Evolutionary conservation across 2,797 vertebrate genomes (phyloP), one percentile per base, ranked within the genome.

Genomic region (Phrynocephalus guinanensis): DNA sequence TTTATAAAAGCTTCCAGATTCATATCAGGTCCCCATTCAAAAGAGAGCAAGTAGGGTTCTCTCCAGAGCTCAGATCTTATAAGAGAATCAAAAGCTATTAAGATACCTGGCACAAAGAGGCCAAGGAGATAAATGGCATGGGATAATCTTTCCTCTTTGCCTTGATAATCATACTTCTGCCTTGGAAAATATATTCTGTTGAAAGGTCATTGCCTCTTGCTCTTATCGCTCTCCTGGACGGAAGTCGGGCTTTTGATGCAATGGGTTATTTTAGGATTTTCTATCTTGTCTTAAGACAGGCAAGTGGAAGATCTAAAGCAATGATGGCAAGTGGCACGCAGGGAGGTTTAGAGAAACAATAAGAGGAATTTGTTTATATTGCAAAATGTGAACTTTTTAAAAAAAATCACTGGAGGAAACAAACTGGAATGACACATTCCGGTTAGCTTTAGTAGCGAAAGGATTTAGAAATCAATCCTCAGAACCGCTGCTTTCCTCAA

Each of bases 211-310:
- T 89, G 90, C 89, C 93, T 92, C 87, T 86, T 79, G 63, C 84
- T 92, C 87, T 90, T 90, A 91, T 91, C 93, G 88, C 88, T 92
- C 93, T 94, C 79, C 28, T 3, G 90, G 89, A 78, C 33, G 93
- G 86, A 93, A 91, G 86, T 87, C 84, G 8, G 38, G 60, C 50
- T 71, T 83, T 88, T 81, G 90, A 94, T 88, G 91, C 85, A 91
- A 90, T 87, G 92, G 94, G 93, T 95, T 96, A 95, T 94, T 38
- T 91, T 77, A 86, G 87, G 87, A 81, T 84, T 88, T 92, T 91
- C 86, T 56, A 81, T 79, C 78, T 56, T 66, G 83, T 33, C 79
- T 63, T 26, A 52, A 84, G 84, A 60, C 88, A 82, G 87, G 92
- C 93, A 68, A 63, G 60, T 76, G 60, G 79, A 88, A 82, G 93